Conservation (phyloP, 2,113 vertebrate species). For the Agapornis roseicollis region DNA sequence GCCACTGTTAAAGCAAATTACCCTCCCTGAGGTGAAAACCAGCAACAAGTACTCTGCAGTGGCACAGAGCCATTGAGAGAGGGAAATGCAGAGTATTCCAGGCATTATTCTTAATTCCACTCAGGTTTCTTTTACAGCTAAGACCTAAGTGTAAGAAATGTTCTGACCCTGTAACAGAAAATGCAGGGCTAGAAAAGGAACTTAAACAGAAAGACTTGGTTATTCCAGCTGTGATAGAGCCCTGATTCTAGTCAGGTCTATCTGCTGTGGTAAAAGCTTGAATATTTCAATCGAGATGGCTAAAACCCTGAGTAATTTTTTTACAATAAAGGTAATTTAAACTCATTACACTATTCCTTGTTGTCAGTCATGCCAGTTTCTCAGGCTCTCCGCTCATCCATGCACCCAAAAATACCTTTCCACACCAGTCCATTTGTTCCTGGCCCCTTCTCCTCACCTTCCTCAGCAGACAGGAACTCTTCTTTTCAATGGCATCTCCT, state of each 20-base stretch:
- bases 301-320: background rate
- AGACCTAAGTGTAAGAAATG: background rate
- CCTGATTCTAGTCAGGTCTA: background rate
- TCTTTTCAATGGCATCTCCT: background rate
- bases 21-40: background rate
- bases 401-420: constrained; percentile 21
- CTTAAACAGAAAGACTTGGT: background rate
- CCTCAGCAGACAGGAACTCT: background rate
- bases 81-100: background rate
- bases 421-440: background rate
- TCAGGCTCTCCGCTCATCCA: background rate
- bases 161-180: background rate
- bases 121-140: background rate
- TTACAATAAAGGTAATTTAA: background rate
- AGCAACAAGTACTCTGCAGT: background rate
- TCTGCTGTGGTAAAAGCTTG: background rate
- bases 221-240: background rate
- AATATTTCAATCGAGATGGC: background rate
- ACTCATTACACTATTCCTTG: background rate
- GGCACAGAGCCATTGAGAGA: background rate
- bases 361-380: background rate
- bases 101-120: background rate
- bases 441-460: background rate
- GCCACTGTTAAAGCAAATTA: background rate
- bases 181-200: background rate